Percentiles rank a stretch among this genome's conserved stretches.
phyloP scores from a whole-genome alignment of 2,113 vertebrate species.

The Chaetura pelagica region DNA sequence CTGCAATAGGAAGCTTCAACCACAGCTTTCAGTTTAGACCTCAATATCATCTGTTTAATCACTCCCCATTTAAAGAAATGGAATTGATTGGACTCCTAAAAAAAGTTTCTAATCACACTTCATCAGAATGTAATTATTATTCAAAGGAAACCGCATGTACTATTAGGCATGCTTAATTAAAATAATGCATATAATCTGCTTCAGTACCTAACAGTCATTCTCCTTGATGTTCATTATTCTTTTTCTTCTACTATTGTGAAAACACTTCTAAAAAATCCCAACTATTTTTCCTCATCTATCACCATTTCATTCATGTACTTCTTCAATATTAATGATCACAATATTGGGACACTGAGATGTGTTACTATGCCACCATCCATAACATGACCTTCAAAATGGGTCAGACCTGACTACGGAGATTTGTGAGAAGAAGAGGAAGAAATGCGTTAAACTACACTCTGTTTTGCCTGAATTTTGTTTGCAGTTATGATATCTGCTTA shows the following conservation, averaged over 20 bases:
- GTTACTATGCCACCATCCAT: neutral
- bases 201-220: conserved; percentile 29
- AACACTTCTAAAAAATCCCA: neutral
- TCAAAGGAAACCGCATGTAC: conserved; percentile 71
- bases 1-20: conserved; percentile 49
- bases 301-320: neutral
- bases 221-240: conserved; percentile 46
- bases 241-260: conserved; percentile 4
- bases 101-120: conserved; percentile 71
- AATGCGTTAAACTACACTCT: neutral
- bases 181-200: conserved; percentile 73
- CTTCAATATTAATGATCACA: neutral
- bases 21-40: conserved; percentile 45
- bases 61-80: conserved; percentile 66
- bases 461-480: neutral
- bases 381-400: neutral
- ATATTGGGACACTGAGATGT: neutral
- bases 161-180: conserved; percentile 72
- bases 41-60: conserved; percentile 74
- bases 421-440: neutral
- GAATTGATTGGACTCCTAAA: conserved; percentile 71
- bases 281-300: neutral
- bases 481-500: neutral
- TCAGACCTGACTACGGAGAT: neutral
- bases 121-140: conserved; percentile 72